phyloP scores from a whole-genome alignment of 2,888 invertebrate genomes.

The Pardosa pseudoannulata region DNA sequence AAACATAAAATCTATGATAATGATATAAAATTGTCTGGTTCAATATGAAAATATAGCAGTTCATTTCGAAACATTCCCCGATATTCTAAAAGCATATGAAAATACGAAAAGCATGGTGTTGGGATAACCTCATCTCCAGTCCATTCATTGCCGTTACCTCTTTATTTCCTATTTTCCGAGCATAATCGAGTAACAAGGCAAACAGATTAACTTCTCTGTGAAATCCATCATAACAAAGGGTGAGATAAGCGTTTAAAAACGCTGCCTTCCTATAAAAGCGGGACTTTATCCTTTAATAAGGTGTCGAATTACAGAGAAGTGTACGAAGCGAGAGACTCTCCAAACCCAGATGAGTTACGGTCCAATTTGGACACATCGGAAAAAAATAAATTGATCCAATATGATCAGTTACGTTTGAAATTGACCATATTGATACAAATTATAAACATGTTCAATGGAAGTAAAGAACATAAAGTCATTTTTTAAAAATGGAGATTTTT shows the following conservation, averaged over 20 bases:
- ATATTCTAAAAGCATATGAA: no score
- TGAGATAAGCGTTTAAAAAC: not conserved
- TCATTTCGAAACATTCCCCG: no score
- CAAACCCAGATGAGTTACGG: conserved; percentile 32
- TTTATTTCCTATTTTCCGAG: not conserved
- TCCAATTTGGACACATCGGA: conserved; percentile 66
- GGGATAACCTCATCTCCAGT: not conserved
- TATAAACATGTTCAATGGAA: not conserved
- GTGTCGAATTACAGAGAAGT: conserved; percentile 60
- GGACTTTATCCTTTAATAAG: conserved; percentile 66
- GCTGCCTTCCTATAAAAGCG: conserved; percentile 26
- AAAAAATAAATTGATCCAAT: no score
- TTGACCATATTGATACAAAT: conserved; percentile 62
- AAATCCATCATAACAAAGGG: not conserved
- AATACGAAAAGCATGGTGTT: no score
- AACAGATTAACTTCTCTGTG: conserved; percentile 6
- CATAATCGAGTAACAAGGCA: not conserved
- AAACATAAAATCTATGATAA: no score
- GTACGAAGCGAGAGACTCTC: conserved; percentile 37
- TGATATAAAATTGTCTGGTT: no score
- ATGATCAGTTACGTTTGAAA: no score
- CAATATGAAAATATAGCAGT: no score
- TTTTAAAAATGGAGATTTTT: conserved; percentile 30
- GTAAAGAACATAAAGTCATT: conserved; percentile 51
- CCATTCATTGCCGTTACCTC: not conserved